phyloP scores from a whole-genome alignment of 37 sponge, comb jelly and placozoan species.

The Theonella swinhoei region DNA sequence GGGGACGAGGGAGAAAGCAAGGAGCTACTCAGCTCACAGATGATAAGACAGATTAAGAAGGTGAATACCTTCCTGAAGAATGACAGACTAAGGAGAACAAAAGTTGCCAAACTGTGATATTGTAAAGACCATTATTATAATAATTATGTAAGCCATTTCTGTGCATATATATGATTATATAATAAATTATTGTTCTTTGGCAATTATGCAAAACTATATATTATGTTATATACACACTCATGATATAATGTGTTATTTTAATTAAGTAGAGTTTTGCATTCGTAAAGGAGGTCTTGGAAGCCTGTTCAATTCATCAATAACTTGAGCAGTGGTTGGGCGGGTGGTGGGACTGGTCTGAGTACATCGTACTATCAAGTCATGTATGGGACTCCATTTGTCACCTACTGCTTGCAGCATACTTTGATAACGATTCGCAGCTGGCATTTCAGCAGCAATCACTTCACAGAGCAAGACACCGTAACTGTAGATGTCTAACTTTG shows the following conservation, averaged over 20 bases:
- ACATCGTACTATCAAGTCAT: neutral
- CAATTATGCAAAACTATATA: too few species aligned
- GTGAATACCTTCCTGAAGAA: conserved; percentile 56
- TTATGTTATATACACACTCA: neutral
- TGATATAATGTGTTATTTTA: neutral
- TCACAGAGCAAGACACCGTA: neutral
- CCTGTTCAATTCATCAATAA: neutral
- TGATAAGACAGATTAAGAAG: conserved; percentile 54
- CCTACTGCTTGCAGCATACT: neutral
- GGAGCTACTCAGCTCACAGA: conserved; percentile 28
- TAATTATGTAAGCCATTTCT: neutral
- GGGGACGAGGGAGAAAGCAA: neutral
- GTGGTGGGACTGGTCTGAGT: neutral
- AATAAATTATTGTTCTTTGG: too few species aligned
- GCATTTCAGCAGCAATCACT: neutral
- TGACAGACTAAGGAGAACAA: conserved; percentile 56
- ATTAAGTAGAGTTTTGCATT: neutral
- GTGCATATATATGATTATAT: too few species aligned
- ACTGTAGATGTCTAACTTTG: neutral
- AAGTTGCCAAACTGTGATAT: conserved; percentile 1
- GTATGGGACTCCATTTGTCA: neutral
- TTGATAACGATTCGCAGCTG: neutral
- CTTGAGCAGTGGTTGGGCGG: neutral
- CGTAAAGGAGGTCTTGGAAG: neutral
- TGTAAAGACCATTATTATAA: neutral